Base-by-base conservation (phyloP, 1,140 invertebrate species). In the Caenorhabditis remanei region DNA sequence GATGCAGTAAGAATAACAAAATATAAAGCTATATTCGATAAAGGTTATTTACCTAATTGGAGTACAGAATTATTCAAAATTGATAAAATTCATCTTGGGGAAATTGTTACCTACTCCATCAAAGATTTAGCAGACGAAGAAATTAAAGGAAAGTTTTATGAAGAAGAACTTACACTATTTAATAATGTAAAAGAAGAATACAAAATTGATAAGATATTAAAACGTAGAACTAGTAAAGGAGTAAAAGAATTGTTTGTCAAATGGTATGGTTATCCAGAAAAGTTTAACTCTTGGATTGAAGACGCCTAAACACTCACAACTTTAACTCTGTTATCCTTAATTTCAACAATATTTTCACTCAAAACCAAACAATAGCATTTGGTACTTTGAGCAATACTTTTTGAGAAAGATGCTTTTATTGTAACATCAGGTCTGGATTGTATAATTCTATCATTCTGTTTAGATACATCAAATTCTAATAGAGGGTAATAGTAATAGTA, bases 1-100 rank as follows among this genome's bases (percentile, higher is more conserved):
- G 88, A 90, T 86, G 90, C 63, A 13, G 90, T 92, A 19, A 89
- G 84, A 90, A 90, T 89, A 16, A 85, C n/a, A n/a, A 89, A 87
- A 58, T 79, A 90, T 67, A 88, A 88, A 85, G 53, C 55, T 43
- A 32, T 88, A 43, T 89, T 92, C 82, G 65, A 67, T 40, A 90
- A 89, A 88, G 89, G 88, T 4, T 92, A 90, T 88, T n/a, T 85
- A 19, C 88, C 89, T 8, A 89, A 88, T 43, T 92, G 89, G 85
- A 89, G 85, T 13, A 85, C 88, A 40, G 90, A 92, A 85, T 50
- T 89, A 50, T 92, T 90, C 86, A 88, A 63, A 48, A 89, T 92
- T 83, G 58, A 61, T 82, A 63, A 92, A 87, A 56, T 87, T 21
- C 71, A 89, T 84, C n/a, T 16, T 21, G 63, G 58, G 53, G 48